Conservation (phyloP, 1,140 invertebrate genomes). For the Goniozus legneri region DNA sequence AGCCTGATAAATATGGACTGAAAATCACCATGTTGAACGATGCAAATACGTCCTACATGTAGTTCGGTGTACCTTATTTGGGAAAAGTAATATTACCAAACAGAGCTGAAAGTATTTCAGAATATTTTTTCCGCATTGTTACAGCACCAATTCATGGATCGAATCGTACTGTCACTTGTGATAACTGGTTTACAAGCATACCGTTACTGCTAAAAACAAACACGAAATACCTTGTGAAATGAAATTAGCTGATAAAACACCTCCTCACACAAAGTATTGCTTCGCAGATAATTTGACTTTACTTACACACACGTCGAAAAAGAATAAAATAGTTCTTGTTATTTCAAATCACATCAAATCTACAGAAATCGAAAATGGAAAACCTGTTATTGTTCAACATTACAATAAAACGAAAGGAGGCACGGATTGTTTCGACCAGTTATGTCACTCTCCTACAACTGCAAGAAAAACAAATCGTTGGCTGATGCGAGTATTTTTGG, state of each 20-base stretch:
- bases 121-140: not conserved
- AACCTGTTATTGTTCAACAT: slow-evolving; percentile 41
- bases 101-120: not conserved
- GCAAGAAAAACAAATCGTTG: slow-evolving; percentile 30
- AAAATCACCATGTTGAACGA: not conserved
- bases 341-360: not conserved
- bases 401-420: slow-evolving; percentile 49
- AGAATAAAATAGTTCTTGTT: slow-evolving; percentile 5
- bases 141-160: not conserved
- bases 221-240: slow-evolving; percentile 15
- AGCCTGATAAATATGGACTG: not conserved
- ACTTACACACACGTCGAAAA: slow-evolving; percentile 6
- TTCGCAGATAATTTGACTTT: not conserved
- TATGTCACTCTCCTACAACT: slow-evolving; percentile 21
- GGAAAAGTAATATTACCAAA: not conserved
- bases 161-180: not conserved
- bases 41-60: not conserved
- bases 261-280: slow-evolving; percentile 8
- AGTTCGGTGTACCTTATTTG: not conserved
- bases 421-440: slow-evolving; percentile 40
- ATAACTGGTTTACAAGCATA: not conserved
- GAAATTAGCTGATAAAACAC: slow-evolving; percentile 14
- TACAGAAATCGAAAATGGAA: slow-evolving; percentile 18
- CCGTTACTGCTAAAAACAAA: not conserved
- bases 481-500: slow-evolving; percentile 25